These are phyloP conservation scores for Dasypogon diadema DNA, from an alignment of 2,888 invertebrate species.

Conservation along the genomic window DNA sequence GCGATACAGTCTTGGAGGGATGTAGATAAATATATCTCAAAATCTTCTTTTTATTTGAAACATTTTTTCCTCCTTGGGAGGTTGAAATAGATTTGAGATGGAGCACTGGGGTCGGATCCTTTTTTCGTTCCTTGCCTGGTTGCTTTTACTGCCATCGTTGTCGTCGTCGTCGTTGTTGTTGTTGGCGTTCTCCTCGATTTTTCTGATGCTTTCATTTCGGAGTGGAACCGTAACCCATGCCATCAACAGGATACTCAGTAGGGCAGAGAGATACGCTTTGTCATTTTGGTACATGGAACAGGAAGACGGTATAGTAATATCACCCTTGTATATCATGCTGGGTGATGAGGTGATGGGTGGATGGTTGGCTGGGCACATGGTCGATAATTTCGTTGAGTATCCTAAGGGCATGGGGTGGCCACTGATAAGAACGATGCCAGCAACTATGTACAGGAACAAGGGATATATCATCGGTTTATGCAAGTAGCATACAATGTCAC, in stretches of 20 bases:
- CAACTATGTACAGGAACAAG: constrained; percentile 36
- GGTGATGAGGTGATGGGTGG: constrained; percentile 10
- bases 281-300: constrained; percentile 50
- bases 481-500: constrained; percentile 45
- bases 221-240: constrained; percentile 45
- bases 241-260: constrained; percentile 51
- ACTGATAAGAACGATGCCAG: constrained; percentile 47
- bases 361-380: constrained; percentile 25
- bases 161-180: constrained; percentile 58
- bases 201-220: constrained; percentile 50
- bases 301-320: constrained; percentile 49
- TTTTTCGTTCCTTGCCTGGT: constrained; percentile 24
- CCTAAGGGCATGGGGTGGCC: constrained; percentile 45
- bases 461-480: constrained; percentile 40
- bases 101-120: constrained; percentile 31
- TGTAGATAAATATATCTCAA: constrained; percentile 51
- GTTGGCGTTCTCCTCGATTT: constrained; percentile 51
- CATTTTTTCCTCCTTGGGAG: constrained; percentile 48
- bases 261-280: constrained; percentile 51
- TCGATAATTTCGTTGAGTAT: constrained; percentile 52
- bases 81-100: constrained; percentile 45
- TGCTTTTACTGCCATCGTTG: constrained; percentile 52
- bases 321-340: constrained; percentile 40
- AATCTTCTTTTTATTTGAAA: constrained; percentile 51
- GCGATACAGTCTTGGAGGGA: constrained; percentile 43